Base-by-base conservation (phyloP, 2,113 vertebrate species). In the Dipodomys stephensi region DNA sequence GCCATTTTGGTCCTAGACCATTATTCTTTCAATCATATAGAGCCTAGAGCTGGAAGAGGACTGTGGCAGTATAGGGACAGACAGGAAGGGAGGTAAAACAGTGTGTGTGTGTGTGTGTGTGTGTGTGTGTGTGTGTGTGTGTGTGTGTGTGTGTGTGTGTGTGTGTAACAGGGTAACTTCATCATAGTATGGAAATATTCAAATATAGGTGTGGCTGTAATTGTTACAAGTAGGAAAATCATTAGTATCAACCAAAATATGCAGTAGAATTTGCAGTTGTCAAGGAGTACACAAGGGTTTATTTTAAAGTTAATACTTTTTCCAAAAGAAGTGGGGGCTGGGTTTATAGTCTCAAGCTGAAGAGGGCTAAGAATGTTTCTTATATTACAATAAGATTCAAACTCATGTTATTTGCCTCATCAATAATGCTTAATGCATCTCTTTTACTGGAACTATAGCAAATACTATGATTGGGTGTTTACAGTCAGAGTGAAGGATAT, bases 1-100 rank as follows among this genome's bases (percentile, higher is more conserved):
- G 83, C 20, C 69, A 74, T 73, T 94, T 90, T 79, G 65, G 46
- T 82, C 16, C 8, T 4, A 32, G 60, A 69, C 8, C 64, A 92
- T 82, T 90, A 80, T 93, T 93, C 35, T 94, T 95, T 93, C 64
- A 91, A 64, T 1, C 67, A 93, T n/a, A 91, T 73, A 16, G 53
- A 57, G 15, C n/a, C 25, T 94, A 93, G 62, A 83, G 23, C 4
- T 49, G 18, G 35, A 77, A 91, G 71, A 79, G 4, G 2, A 74
- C 12, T 83, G 53, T 64, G 19, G 8, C 74, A 16, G 20, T 6
- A 44, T n/a, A 89, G 71, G 27, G n/a, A 60, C 22, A 80, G 32
- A 46, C 16, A 88, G 72, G 25, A 64, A 69, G 2, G 10, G 27
- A 67, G 72, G 32, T 84, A 78, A 88, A 94, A 83, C 1, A 18